phyloP scores from a whole-genome alignment of 2,888 invertebrate species.

The Xylota sylvarum region DNA sequence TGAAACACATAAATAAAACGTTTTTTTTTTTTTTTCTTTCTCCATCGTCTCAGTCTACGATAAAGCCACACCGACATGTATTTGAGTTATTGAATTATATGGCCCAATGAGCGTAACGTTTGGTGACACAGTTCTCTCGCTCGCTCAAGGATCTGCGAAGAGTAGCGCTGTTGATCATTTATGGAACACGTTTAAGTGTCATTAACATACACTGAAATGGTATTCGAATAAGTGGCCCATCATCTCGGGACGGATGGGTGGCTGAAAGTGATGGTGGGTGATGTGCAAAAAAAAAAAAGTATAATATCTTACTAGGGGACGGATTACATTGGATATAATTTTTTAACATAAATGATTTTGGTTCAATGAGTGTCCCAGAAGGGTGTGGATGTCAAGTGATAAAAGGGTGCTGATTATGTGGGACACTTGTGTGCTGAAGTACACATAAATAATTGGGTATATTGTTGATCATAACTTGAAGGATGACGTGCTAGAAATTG shows the following conservation, averaged over 20 bases:
- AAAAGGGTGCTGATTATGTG: constrained; percentile 29
- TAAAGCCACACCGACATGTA: constrained; percentile 2
- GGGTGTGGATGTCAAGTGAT: constrained; percentile 20
- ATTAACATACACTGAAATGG: constrained; percentile 64
- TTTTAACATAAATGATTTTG: constrained; percentile 38
- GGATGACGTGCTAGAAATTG: constrained; percentile 6
- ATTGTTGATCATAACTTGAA: constrained; percentile 34
- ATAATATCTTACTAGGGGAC: constrained; percentile 41
- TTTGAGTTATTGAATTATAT: constrained; percentile 61
- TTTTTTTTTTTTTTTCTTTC: constrained; percentile 35
- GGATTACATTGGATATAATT: constrained; percentile 47
- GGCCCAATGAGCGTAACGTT: constrained; percentile 58
- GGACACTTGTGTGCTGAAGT: constrained; percentile 15
- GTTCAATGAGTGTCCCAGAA: constrained; percentile 19
- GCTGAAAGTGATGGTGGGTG: not conserved
- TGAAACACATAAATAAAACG: constrained; percentile 65
- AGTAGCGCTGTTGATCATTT: constrained; percentile 65
- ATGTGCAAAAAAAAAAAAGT: constrained; percentile 32
- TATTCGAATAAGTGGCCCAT: constrained; percentile 51
- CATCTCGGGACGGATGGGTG: constrained; percentile 1
- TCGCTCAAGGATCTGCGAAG: constrained; percentile 21
- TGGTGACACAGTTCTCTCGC: constrained; percentile 53
- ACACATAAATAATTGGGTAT: constrained; percentile 39
- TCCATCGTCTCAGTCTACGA: not conserved
- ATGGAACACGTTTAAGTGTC: constrained; percentile 65